Percentiles rank a stretch among this genome's conserved stretches.
Conservation (phyloP, 2,113 vertebrate genomes). For the Trogon surrucura region DNA sequence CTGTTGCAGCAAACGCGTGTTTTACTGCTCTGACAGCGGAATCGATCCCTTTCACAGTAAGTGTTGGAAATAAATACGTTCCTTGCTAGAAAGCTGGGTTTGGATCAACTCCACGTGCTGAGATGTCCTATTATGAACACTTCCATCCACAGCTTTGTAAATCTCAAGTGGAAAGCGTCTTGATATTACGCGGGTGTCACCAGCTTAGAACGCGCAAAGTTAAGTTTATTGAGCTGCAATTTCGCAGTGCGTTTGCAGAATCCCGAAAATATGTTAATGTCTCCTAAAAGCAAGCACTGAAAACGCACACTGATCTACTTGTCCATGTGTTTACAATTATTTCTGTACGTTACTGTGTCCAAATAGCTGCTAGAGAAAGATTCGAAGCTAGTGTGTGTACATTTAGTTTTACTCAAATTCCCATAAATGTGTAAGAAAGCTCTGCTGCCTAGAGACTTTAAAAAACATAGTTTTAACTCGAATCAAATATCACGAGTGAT, state of each 20-base stretch:
- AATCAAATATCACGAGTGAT: constrained; percentile 17
- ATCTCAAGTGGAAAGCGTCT: constrained; percentile 29
- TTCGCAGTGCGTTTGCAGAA: not conserved
- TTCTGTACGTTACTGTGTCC: constrained; percentile 10
- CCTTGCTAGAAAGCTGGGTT: not conserved
- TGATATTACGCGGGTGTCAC: constrained; percentile 3
- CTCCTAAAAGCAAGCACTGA: not conserved
- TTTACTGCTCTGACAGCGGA: not conserved
- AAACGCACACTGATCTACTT: constrained; percentile 12
- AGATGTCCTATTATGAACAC: not conserved
- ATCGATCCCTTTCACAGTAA: not conserved
- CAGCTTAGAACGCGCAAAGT: not conserved
- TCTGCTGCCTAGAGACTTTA: constrained; percentile 21
- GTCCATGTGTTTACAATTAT: constrained; percentile 59
- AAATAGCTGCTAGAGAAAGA: constrained; percentile 24
- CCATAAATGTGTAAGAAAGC: constrained; percentile 23
- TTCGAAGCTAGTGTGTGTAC: not conserved
- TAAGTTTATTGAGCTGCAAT: constrained; percentile 1
- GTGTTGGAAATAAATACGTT: not conserved
- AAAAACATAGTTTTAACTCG: not conserved
- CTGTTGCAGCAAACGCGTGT: not conserved
- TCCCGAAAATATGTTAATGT: constrained; percentile 11
- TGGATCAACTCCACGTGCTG: not conserved
- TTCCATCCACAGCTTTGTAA: not conserved
- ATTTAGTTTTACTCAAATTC: constrained; percentile 31